A percentile compares a stretch with the other conserved stretches of the same genome.
These are phyloP conservation scores for Bradypodion pumilum DNA, from an alignment of 2,797 vertebrate species.

Conservation along the genomic window DNA sequence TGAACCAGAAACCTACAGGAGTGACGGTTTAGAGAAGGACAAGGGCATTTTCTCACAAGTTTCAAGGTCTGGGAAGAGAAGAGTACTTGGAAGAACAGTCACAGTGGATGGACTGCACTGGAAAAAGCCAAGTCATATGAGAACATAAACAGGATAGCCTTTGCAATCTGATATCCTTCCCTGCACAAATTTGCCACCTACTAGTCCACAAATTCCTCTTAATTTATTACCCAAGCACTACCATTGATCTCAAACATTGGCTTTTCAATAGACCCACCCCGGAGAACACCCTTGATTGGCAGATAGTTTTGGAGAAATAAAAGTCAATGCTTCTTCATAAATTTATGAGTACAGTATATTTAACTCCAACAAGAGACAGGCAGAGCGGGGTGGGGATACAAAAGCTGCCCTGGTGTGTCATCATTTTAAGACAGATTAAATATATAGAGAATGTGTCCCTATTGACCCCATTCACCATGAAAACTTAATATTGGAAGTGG, in stretches of 20 bases:
- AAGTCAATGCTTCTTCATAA: background rate
- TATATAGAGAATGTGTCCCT: background rate
- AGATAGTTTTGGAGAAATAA: background rate
- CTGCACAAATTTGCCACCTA: background rate
- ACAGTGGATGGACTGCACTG: background rate
- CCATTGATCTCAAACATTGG: background rate
- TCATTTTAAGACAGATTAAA: background rate
- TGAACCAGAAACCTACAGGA: background rate
- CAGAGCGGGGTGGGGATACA: background rate
- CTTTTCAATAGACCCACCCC: background rate
- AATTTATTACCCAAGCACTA: background rate
- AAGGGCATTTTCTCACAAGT: background rate
- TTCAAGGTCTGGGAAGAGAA: background rate
- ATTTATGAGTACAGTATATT: background rate
- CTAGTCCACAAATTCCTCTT: background rate
- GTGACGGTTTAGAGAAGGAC: background rate
- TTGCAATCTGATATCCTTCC: background rate
- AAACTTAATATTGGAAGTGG: background rate
- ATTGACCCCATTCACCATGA: too few relatives aligned
- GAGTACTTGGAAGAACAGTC: background rate
- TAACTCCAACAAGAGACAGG: background rate
- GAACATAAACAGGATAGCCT: background rate
- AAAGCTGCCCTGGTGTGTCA: too few relatives aligned
- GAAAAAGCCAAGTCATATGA: background rate
- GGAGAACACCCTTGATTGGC: background rate